Conservation (phyloP, 2,113 vertebrate species). For the Hystrix cristata region DNA sequence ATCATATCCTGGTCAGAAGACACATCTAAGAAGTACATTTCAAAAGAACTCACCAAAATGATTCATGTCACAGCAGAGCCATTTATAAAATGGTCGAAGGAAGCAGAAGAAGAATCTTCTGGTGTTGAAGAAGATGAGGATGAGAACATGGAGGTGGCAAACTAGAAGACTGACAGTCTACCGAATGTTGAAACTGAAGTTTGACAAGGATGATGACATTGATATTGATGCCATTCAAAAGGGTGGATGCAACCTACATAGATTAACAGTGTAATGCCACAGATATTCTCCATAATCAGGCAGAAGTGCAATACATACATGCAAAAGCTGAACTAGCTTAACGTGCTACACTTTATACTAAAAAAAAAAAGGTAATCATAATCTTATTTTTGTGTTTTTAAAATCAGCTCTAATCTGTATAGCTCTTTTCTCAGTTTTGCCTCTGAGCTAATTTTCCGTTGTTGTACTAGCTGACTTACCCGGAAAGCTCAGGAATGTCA, state of each 20-base stretch:
- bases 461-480: neutral
- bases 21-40: neutral
- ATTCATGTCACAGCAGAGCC: neutral
- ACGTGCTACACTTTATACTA: neutral
- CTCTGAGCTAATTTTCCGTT: neutral
- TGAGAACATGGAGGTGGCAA: neutral
- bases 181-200: neutral
- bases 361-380: neutral
- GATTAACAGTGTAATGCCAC: neutral
- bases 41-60: neutral
- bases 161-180: neutral
- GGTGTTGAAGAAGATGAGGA: neutral
- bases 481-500: neutral
- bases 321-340: neutral
- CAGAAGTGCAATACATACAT: neutral
- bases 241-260: neutral
- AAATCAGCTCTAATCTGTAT: neutral
- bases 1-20: neutral
- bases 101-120: neutral
- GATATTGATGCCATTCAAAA: neutral
- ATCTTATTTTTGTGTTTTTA: neutral
- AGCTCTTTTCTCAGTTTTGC: constrained; percentile 11
- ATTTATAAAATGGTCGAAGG: neutral
- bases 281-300: neutral
- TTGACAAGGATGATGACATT: neutral